Base-by-base conservation (phyloP, 2,797 vertebrate genomes). In the Thripadectes ignobilis region DNA sequence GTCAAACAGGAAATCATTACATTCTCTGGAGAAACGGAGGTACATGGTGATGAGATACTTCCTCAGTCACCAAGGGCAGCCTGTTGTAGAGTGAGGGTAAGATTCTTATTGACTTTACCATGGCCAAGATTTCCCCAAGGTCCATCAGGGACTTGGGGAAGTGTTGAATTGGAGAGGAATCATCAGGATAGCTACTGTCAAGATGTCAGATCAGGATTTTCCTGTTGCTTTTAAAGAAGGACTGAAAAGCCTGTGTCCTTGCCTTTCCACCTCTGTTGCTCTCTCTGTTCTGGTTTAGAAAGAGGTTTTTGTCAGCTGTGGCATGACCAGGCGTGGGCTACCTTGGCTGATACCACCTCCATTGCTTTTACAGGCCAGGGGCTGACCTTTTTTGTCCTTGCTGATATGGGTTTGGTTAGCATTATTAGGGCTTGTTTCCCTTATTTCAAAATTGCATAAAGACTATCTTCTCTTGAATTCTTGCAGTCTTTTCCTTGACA, bases 11-110 rank as follows among this genome's bases (percentile, higher is more conserved):
- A 86, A 96, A 76, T 19, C 20, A 6, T 73, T 66, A 3, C 52
- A n/a, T 81, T 73, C 55, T 57, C 79, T 49, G 62, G 55, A 59
- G 89, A 95, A 91, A 92, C 69, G 69, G 85, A 95, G 85, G 79
- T 58, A 65, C 21, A 3, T 22, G 52, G 76, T 3, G 7, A n/a
- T 48, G 61, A 96, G 63, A 85, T 26, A 69, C 76, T 89, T 94
- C 85, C 82, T 95, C 22, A 61, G 71, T 67, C 67, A 61, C 45
- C 67, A 65, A 19, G 9, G 38, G 54, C 57, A 80, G 65, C 10
- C 27, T 94, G 34, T 29, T 78, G 27, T 38, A 54, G 45, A 30
- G 57, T 1, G 5, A 49, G 27, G 15, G 38, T 43, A 59, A 91
- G 82, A 18, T 2, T 84, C n/a, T 75, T 48, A 32, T 0, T 41